Base-by-base conservation (phyloP, 2,888 invertebrate species). In the Mythimna lalbum region DNA sequence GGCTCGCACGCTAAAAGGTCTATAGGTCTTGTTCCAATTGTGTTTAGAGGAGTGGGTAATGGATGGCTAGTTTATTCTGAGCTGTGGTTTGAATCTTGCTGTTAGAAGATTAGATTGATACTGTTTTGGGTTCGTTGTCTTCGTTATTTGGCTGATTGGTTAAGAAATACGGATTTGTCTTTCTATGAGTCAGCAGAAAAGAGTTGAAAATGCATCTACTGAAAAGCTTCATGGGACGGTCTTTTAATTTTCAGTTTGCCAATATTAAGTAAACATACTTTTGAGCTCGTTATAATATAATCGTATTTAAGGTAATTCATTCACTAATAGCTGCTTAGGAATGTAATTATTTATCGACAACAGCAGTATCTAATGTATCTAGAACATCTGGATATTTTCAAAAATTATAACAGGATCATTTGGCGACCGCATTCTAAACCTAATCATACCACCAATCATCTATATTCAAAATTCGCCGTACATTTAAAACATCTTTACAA, bases 1-100 rank as follows among this genome's bases (percentile, higher is more conserved):
- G 57, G 33, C 33, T 52, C 61, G 62, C 63, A 72, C 36, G 71
- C 59, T 78, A 62, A 76, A 78, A 63, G 53, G 50, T 12, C 12
- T 61, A 19, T 27, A 47, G 73, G 23, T 67, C 73, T 68, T 56
- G 17, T 49, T 64, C 10, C 0, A 7, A 9, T 82, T 56, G 73
- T 62, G 53, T 27, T 33, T 49, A 2, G 6, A 12, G 14, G 17
- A 27, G 0, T 9, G 55, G 21, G 2, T 4, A 0, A 0, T 10
- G 23, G 4, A 2, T 14, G 33, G n/a, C 64, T 47, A 27, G 33
- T 67, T 57, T 31, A 2, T 33, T 17, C 21, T 71, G 71, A 47
- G 21, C 67, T 64, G 4, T 23, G 17, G 17, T 50, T 67, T 76
- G 21, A 50, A 68, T 62, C 47, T 78, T 53, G 47, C 56, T 59